A percentile compares a stretch with the other conserved stretches of the same genome.
phyloP scores from a whole-genome alignment of 2,797 vertebrate species.

The Austrolebias charrua region DNA sequence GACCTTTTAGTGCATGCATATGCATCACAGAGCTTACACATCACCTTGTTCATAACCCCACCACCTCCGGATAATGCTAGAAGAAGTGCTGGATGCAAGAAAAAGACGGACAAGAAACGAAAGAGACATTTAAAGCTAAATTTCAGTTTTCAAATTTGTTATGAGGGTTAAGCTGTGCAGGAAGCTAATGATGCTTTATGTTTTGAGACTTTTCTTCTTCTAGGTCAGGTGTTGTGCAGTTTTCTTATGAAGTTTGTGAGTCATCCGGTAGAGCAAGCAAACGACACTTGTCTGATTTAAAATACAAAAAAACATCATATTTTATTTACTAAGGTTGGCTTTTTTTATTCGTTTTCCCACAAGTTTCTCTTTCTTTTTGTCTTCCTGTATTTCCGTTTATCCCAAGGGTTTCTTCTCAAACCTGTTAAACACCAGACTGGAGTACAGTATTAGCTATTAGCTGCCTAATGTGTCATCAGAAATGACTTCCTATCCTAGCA shows the following conservation, averaged over 20 bases:
- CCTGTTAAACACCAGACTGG: conserved; percentile 34
- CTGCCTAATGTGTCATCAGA: conserved; percentile 20
- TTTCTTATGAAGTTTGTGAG: conserved; percentile 39
- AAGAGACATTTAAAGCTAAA: conserved; percentile 8
- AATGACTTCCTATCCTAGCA: conserved; percentile 37
- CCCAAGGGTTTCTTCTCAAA: conserved; percentile 8
- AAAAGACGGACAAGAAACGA: neutral
- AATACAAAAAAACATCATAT: conserved; percentile 36
- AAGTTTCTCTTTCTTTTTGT: neutral
- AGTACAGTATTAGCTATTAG: conserved; percentile 2
- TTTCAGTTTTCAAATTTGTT: conserved; percentile 50
- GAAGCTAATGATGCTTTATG: conserved; percentile 7
- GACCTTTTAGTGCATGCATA: no score
- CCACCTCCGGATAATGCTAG: no score
- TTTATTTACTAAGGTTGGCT: conserved; percentile 11
- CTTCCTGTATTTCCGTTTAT: neutral
- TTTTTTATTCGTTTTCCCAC: conserved; percentile 29
- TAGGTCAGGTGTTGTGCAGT: conserved; percentile 7
- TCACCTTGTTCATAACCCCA: no score
- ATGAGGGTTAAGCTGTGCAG: conserved; percentile 8
- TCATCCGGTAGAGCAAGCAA: conserved; percentile 13
- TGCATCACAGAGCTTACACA: no score
- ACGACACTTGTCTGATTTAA: conserved; percentile 36
- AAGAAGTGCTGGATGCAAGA: conserved; percentile 5
- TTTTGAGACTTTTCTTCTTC: neutral